These are phyloP conservation scores for Matsumyia berberina DNA, from an alignment of 2,888 invertebrate species.

Conservation along the genomic window DNA sequence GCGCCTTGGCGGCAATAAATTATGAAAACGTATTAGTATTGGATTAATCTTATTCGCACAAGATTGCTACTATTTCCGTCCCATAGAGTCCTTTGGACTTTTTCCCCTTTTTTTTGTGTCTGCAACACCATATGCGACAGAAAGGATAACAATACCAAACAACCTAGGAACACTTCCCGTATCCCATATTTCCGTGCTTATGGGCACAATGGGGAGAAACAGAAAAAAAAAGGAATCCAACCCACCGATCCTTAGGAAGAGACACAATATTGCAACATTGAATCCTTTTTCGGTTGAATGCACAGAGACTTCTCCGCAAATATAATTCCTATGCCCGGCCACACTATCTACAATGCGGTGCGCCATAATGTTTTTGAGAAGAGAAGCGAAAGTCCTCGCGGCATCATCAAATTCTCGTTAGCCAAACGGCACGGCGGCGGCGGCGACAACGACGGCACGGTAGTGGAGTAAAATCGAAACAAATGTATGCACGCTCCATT, in stretches of 20 bases:
- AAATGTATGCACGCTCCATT: conserved; percentile 70
- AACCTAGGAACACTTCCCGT: conserved; percentile 28
- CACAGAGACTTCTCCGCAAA: conserved; percentile 59
- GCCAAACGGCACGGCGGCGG: conserved; percentile 64
- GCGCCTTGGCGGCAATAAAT: conserved; percentile 63
- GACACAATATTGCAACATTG: conserved; percentile 67
- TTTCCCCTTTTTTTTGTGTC: neutral
- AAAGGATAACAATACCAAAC: conserved; percentile 51
- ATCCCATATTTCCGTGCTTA: conserved; percentile 44
- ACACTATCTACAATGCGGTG: conserved; percentile 68
- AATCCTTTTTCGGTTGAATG: conserved; percentile 70
- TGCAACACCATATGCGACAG: conserved; percentile 63
- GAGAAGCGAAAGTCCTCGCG: conserved; percentile 77
- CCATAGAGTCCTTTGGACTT: neutral
- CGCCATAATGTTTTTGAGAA: conserved; percentile 52
- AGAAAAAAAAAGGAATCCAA: neutral
- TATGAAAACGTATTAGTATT: conserved; percentile 67
- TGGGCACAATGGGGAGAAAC: conserved; percentile 3
- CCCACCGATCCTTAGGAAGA: neutral
- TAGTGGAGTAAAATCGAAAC: conserved; percentile 70
- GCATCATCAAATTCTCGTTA: conserved; percentile 81
- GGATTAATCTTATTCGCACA: conserved; percentile 73
- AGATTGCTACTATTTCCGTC: conserved; percentile 58
- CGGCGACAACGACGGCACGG: neutral
- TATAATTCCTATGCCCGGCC: conserved; percentile 63